phyloP scores from a whole-genome alignment of 1,140 invertebrate genomes.

The Papilio xuthus region DNA sequence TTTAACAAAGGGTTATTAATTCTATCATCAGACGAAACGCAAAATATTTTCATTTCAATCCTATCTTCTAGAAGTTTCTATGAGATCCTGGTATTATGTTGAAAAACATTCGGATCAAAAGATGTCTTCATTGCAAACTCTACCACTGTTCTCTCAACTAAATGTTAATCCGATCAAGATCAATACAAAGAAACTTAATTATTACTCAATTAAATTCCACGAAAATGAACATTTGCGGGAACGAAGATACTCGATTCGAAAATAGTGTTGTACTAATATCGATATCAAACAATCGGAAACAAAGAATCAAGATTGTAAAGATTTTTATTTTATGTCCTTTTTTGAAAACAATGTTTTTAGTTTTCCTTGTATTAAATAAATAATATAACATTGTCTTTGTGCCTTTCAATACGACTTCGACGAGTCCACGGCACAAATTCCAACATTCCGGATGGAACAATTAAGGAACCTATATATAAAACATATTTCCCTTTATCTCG shows the following conservation, averaged over 20 bases:
- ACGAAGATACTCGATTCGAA: background rate
- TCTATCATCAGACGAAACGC: too few species aligned
- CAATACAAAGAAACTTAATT: background rate
- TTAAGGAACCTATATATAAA: too few species aligned
- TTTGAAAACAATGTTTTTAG: too few species aligned
- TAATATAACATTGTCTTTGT: too few species aligned
- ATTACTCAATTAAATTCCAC: background rate
- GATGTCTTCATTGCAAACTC: background rate
- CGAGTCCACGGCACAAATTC: too few species aligned
- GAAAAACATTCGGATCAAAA: background rate
- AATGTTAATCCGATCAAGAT: background rate
- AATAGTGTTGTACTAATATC: background rate
- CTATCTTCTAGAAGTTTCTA: background rate
- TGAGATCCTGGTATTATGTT: background rate
- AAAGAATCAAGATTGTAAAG: too few species aligned
- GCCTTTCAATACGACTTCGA: too few species aligned
- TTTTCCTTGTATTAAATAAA: too few species aligned
- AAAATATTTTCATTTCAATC: background rate
- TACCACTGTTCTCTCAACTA: background rate
- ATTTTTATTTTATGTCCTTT: too few species aligned
- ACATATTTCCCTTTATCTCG: too few species aligned
- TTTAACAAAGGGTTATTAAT: too few species aligned
- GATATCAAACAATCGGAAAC: background rate
- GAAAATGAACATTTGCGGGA: conserved; percentile 1
- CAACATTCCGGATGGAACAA: too few species aligned